phyloP scores from a whole-genome alignment of 2,888 invertebrate genomes.

The Galerucella nymphaeae region DNA sequence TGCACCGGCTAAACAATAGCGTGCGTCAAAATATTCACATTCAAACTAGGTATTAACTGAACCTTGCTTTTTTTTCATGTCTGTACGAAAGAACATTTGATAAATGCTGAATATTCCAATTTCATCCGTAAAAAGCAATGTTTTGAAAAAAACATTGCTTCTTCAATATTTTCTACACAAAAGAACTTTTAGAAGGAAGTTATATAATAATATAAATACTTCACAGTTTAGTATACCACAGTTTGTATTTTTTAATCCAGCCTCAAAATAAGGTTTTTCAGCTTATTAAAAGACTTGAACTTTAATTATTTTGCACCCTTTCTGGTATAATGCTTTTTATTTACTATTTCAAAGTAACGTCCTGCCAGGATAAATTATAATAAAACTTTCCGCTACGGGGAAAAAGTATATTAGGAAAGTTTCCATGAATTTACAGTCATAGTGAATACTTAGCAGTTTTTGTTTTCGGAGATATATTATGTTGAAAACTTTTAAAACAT shows the following conservation, averaged over 20 bases:
- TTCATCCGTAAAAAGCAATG: too few species aligned
- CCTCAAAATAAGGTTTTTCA: background rate
- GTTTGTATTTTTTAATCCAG: background rate
- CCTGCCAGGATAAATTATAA: background rate
- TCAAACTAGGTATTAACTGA: too few species aligned
- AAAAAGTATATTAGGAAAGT: constrained; percentile 4
- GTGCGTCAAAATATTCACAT: too few species aligned
- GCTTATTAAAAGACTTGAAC: background rate
- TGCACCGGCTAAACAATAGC: too few species aligned
- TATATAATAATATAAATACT: background rate
- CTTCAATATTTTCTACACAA: too few species aligned
- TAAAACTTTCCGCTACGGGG: background rate
- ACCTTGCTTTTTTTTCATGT: too few species aligned
- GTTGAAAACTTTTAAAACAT: too few species aligned
- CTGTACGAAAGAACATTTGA: too few species aligned
- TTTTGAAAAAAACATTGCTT: too few species aligned
- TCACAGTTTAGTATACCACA: background rate
- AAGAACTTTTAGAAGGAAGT: too few species aligned
- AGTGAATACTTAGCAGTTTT: background rate
- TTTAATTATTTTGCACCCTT: background rate
- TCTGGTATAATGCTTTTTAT: background rate
- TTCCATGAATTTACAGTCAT: background rate
- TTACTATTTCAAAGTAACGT: background rate
- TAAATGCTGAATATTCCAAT: too few species aligned
- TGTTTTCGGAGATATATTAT: background rate